Evolutionary conservation across 2,797 vertebrate genomes (phyloP), one percentile per base, ranked within the genome.

Genomic region (Acanthurus tractus): DNA sequence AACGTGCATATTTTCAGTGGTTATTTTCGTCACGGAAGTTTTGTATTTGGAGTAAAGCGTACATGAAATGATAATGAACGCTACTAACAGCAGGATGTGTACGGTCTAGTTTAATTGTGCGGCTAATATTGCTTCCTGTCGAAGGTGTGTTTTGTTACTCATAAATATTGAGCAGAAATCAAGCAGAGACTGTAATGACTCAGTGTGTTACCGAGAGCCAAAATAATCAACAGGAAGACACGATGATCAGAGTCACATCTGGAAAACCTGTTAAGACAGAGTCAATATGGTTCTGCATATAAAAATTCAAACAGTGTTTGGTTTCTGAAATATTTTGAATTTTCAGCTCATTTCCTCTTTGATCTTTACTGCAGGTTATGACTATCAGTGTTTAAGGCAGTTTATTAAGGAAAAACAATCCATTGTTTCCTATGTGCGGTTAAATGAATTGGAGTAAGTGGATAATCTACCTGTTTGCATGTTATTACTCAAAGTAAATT

Each of bases 261-360:
- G 68, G 74, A 88, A 76, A 74, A 15, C 14, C 11, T 58, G 10
- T 25, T 13, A 36, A 25, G 67, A 53, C 23, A 59, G 11, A 75
- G 80, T 84, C 74, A 72, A 61, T 70, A 53, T 78, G 74, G 65
- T 80, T 77, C 85, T 73, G 63, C 79, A 86, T 81, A n/a, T 86
- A 88, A 86, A 81, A 86, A 85, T 88, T 23, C 87, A 88, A 76
- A 45, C 54, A 81, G 56, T 54, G 71, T 82, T 80, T 62, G 71
- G 57, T 81, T 63, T 53, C 55, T 89, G 64, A 79, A 87, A 86
- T 83, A 83, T 90, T 84, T 81, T 69, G 79, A 71, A 77, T 72
- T 78, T 68, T 79, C 70, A 74, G 61, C 83, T 44, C 40, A 48
- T 62, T 66, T 65, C 69, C 62, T 66, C 50, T 58, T 8, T 50